Evolutionary conservation across 2,797 vertebrate genomes (phyloP), one percentile per base, ranked within the genome.

Genomic region (Chaetodon trifasciatus): DNA sequence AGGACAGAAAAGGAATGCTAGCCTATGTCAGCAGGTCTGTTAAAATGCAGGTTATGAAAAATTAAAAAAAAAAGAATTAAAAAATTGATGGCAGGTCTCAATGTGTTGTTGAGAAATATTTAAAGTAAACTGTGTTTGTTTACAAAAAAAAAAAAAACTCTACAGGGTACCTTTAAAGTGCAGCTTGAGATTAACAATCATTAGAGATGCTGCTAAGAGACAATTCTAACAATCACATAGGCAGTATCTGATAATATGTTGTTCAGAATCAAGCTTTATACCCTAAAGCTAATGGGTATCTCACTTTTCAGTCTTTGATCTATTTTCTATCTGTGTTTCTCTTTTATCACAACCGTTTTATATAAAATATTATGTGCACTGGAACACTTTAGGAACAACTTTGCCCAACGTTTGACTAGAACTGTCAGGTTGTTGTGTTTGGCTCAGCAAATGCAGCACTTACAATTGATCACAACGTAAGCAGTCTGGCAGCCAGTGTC

Each of bases 401-500:
- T 83, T 74, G 37, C 65, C 52, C 58, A 61, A 8, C 37, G 42
- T 70, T 42, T 69, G n/a, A 52, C n/a, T 12, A 57, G 16, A 57
- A 76, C 66, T 71, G 49, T 69, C 56, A 81, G 69, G 5, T 46
- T 86, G 60, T 81, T 86, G 39, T 77, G 57, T 83, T 84, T 84
- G 85, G 81, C 81, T 21, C 50, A 24, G 23, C 35, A 15, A 40
- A 72, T 39, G 52, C 56, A 64, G 9, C 3, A 12, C 32, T 37
- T 65, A 21, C 35, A 65, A 42, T 81, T 82, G 39, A 84, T 85
- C 66, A 79, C 70, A 57, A 57, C 83, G 58, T 80, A 65, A 83
- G 53, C 37, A 53, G 64, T 82, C 72, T 84, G 84, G 78, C 85
- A 85, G 74, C n/a, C 16, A 42, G 16, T 21, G 37, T 76, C 58